Evolutionary conservation across 2,888 invertebrate genomes (phyloP).

Genomic region (Vesta saturnalis): DNA sequence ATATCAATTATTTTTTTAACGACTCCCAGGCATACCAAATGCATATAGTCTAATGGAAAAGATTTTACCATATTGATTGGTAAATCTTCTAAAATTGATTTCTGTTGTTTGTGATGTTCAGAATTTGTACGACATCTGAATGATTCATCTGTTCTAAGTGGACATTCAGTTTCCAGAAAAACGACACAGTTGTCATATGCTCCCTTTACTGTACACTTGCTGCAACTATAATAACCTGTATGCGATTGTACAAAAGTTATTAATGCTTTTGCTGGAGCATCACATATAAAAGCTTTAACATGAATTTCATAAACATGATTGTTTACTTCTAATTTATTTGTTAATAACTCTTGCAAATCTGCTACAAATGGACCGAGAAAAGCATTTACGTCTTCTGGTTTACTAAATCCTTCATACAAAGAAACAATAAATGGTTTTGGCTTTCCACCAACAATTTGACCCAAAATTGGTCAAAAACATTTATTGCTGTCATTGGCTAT

Average conservation of each 20-base stretch:
- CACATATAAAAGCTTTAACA: constrained; percentile 9
- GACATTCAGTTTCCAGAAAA: no score
- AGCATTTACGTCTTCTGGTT: constrained; percentile 4
- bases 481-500: constrained; percentile 11
- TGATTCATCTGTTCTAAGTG: no score
- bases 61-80: no score
- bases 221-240: constrained; percentile 2
- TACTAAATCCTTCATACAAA: constrained; percentile 8
- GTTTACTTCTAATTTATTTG: constrained; percentile 4
- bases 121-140: no score
- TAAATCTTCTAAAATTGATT: no score
- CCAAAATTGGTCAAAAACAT: constrained; percentile 1
- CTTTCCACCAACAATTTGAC: neutral
- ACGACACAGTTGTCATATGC: neutral
- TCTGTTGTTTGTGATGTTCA: no score
- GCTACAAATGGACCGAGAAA: constrained; percentile 13
- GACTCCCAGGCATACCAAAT: no score
- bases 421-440: neutral
- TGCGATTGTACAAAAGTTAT: constrained; percentile 12
- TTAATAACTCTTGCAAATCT: neutral
- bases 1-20: constrained; percentile 9
- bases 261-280: constrained; percentile 4
- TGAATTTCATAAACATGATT: constrained; percentile 3
- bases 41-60: no score
- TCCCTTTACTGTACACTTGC: constrained; percentile 6